A percentile compares a stretch with the other conserved stretches of the same genome.
Conservation (phyloP, 2,113 vertebrate genomes). For the Dunckerocampus dactyliophorus region DNA sequence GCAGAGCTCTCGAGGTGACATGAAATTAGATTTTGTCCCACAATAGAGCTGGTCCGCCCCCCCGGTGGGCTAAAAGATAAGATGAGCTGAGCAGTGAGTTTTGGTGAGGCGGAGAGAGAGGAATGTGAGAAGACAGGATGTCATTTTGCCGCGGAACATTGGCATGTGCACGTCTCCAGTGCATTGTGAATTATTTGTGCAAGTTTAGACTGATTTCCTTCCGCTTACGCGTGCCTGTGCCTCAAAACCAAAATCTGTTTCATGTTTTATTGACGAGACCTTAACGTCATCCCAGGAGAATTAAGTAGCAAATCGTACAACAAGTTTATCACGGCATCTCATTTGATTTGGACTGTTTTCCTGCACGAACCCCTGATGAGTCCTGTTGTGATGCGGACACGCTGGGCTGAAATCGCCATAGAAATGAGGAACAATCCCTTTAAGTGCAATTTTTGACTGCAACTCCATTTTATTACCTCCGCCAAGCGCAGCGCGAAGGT, state of each 20-base stretch:
- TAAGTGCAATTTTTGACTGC: too few relatives aligned
- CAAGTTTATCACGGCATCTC: too few relatives aligned
- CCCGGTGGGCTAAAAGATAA: slow-evolving; percentile 29
- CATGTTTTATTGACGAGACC: too few relatives aligned
- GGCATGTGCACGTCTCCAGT: slow-evolving; percentile 30
- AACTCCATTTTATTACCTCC: too few relatives aligned
- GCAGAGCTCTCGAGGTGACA: slow-evolving; percentile 36
- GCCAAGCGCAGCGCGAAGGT: too few relatives aligned
- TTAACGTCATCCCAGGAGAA: too few relatives aligned
- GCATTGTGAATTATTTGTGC: slow-evolving; percentile 46
- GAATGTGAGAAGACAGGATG: slow-evolving; percentile 28
- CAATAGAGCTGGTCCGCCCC: slow-evolving; percentile 17
- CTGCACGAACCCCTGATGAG: too few relatives aligned
- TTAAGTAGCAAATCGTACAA: too few relatives aligned
- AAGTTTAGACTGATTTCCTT: slow-evolving; percentile 10
- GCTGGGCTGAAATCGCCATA: too few relatives aligned
- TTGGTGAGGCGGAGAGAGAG: slow-evolving; percentile 34
- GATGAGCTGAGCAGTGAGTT: slow-evolving; percentile 21
- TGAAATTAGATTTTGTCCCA: slow-evolving; percentile 49
- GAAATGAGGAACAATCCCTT: too few relatives aligned
- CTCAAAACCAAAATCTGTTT: neutral
- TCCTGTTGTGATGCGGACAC: too few relatives aligned
- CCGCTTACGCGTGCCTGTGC: slow-evolving; percentile 11
- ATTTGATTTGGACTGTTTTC: too few relatives aligned
- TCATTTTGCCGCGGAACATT: slow-evolving; percentile 48